Evolutionary conservation across 2,113 vertebrate species (phyloP).

Genomic region (Protobothrops mucrosquamatus): DNA sequence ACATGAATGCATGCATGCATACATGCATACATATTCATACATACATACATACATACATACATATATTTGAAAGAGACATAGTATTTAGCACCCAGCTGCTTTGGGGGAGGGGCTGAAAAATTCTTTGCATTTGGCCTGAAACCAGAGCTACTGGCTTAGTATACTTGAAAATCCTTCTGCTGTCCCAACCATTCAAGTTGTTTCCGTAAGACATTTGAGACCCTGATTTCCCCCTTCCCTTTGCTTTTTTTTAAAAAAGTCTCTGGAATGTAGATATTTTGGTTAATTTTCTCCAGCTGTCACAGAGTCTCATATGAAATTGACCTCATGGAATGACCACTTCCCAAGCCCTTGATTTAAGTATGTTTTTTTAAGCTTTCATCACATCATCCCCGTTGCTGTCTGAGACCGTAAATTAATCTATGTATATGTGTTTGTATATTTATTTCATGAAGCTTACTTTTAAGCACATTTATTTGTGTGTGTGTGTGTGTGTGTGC

Average conservation of each 20-base stretch:
- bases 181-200: conserved; percentile 30
- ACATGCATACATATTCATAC: no score
- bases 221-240: conserved; percentile 34
- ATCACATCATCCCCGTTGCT: conserved; percentile 58
- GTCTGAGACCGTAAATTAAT: conserved; percentile 55
- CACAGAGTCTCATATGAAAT: conserved; percentile 62
- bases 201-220: conserved; percentile 64
- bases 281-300: conserved; percentile 69
- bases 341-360: conserved; percentile 58
- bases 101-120: conserved; percentile 50
- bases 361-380: conserved; percentile 55
- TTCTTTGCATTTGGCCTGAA: conserved; percentile 54
- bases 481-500: background rate
- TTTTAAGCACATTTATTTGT: conserved; percentile 17
- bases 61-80: conserved; percentile 13
- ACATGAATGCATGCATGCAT: no score
- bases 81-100: conserved; percentile 41
- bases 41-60: background rate
- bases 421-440: conserved; percentile 14
- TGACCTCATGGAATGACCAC: conserved; percentile 64
- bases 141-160: conserved; percentile 44
- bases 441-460: background rate
- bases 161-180: conserved; percentile 54
- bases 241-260: conserved; percentile 53
- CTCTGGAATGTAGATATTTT: conserved; percentile 73